phyloP scores from a whole-genome alignment of 2,797 vertebrate genomes.

The Emys orbicularis region DNA sequence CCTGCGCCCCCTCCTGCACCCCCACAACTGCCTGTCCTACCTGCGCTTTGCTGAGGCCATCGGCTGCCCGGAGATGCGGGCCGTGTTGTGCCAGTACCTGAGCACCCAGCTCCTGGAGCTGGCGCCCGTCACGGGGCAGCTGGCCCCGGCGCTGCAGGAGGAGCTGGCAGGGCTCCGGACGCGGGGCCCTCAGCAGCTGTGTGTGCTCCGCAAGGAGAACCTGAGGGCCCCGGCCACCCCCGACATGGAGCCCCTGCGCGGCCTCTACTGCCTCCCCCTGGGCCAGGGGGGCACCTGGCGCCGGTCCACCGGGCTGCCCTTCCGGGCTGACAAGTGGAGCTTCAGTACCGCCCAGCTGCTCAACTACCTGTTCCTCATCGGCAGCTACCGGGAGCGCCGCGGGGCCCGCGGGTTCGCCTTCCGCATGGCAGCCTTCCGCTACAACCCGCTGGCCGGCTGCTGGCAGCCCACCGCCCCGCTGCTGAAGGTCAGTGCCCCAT shows the following conservation, averaged over 20 bases:
- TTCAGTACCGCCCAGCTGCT: constrained; percentile 84
- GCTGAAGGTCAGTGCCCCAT: constrained; percentile 79
- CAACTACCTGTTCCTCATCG: constrained; percentile 87
- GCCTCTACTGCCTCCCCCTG: constrained; percentile 73
- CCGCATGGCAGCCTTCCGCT: constrained; percentile 85
- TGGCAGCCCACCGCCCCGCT: constrained; percentile 82
- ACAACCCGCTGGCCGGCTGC: constrained; percentile 79
- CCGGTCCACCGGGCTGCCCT: constrained; percentile 80
- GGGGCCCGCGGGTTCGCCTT: constrained; percentile 82
- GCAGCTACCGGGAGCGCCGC: constrained; percentile 81
- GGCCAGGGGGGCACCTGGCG: constrained; percentile 76
- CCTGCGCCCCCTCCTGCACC: constrained; percentile 72
- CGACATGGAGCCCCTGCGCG: constrained; percentile 72
- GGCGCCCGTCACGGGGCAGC: constrained; percentile 59
- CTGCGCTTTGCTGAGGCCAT: constrained; percentile 80
- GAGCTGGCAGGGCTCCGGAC: constrained; percentile 74
- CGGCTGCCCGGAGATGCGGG: constrained; percentile 80
- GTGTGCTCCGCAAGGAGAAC: constrained; percentile 85
- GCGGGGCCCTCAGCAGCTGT: constrained; percentile 70
- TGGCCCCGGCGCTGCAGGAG: constrained; percentile 65
- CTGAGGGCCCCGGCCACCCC: constrained; percentile 67
- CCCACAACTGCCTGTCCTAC: constrained; percentile 79
- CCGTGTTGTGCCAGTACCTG: constrained; percentile 79
- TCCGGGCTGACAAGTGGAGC: constrained; percentile 87
- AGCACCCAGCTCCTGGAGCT: constrained; percentile 84